Conservation (phyloP, 2,888 invertebrate genomes). For the Halocaridina rubra region DNA sequence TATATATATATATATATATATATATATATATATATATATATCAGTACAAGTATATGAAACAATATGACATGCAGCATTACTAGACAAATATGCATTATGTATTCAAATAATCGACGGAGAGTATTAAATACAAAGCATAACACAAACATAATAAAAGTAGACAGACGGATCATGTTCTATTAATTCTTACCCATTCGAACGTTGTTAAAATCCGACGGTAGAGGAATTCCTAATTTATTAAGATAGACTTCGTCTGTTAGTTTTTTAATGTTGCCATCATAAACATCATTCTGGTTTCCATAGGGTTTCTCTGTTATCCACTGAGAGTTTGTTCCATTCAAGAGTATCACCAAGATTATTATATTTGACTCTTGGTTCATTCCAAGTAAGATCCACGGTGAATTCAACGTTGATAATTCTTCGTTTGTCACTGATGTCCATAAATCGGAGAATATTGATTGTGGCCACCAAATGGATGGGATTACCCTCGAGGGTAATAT, state of each 20-base stretch:
- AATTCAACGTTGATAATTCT: constrained; percentile 25
- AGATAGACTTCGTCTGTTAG: not conserved
- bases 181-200: constrained; percentile 35
- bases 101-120: not conserved
- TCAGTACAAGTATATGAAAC: not conserved
- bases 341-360: constrained; percentile 30
- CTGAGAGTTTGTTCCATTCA: constrained; percentile 27
- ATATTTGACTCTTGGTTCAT: constrained; percentile 32
- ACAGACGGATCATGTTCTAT: too few species aligned
- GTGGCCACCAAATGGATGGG: constrained; percentile 5
- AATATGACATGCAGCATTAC: too few species aligned
- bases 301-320: not conserved
- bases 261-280: constrained; percentile 37
- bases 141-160: not conserved
- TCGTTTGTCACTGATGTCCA: constrained; percentile 29
- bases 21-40: not conserved
- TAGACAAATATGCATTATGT: not conserved
- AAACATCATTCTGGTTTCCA: constrained; percentile 35
- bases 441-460: constrained; percentile 14
- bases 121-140: not conserved
- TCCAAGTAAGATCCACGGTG: constrained; percentile 15
- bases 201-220: constrained; percentile 33
- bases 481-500: not conserved
- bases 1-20: not conserved
- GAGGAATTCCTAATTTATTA: constrained; percentile 8